Percentiles rank a stretch among this genome's conserved stretches.
phyloP scores from a whole-genome alignment of 2,797 vertebrate genomes.

The Arvicola amphibius region DNA sequence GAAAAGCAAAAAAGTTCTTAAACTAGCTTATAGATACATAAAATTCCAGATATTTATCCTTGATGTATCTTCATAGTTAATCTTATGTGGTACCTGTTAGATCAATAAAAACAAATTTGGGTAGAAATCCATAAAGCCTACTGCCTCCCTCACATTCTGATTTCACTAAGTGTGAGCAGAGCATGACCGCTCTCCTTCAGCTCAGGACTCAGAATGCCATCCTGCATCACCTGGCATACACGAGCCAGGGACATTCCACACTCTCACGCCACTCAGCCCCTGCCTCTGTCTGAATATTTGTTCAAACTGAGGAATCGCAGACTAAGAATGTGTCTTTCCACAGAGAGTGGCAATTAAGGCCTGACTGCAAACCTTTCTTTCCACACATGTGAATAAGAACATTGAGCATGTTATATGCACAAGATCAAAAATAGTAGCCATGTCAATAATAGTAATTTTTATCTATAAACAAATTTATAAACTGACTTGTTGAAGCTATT shows the following conservation, averaged over 20 bases:
- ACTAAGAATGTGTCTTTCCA: background rate
- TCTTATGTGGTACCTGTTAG: background rate
- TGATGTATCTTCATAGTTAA: background rate
- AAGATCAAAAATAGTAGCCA: background rate
- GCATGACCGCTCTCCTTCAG: background rate
- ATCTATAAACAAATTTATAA: background rate
- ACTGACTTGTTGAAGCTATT: background rate
- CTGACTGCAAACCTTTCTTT: background rate
- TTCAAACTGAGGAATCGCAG: background rate
- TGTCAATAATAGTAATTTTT: background rate
- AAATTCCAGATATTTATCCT: background rate
- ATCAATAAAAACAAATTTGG: background rate
- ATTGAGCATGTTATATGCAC: background rate
- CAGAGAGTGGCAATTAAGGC: background rate
- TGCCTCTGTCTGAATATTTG: background rate
- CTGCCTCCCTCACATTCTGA: background rate
- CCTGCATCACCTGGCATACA: accelerated
- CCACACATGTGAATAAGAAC: background rate
- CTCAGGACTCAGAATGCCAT: background rate
- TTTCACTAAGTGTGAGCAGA: background rate
- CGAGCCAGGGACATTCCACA: too few species aligned
- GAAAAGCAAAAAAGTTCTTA: background rate
- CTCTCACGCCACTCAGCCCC: too few species aligned
- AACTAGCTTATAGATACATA: background rate
- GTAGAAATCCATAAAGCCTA: background rate